phyloP scores from a whole-genome alignment of 2,113 vertebrate genomes.

The Laterallus jamaicensis region DNA sequence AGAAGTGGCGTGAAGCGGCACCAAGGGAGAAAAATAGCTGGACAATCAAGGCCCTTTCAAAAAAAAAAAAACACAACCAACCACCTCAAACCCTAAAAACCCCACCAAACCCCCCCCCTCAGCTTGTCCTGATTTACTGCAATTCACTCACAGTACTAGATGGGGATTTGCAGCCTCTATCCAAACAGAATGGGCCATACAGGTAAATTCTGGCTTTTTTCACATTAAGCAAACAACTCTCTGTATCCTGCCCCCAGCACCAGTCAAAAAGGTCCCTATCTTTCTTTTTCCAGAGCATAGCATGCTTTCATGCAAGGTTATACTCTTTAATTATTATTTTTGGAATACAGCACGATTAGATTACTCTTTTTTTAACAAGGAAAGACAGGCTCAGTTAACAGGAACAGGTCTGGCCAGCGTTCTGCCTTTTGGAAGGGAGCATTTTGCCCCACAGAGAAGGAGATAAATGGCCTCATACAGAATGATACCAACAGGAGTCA shows the following conservation, averaged over 20 bases:
- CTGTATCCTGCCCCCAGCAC: neutral
- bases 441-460: neutral
- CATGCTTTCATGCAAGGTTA: neutral
- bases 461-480: conserved; percentile 10
- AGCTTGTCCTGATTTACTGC: conserved; percentile 46
- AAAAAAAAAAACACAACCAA: neutral
- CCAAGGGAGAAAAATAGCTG: conserved; percentile 59
- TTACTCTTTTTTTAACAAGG: conserved; percentile 46
- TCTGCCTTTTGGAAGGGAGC: conserved; percentile 72
- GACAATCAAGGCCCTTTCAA: conserved; percentile 8
- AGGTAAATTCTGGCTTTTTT: conserved; percentile 66
- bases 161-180: conserved; percentile 23
- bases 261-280: conserved; percentile 61
- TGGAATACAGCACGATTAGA: conserved; percentile 7
- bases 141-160: neutral
- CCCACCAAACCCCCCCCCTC: neutral
- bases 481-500: neutral
- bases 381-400: conserved; percentile 32
- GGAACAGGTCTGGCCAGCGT: conserved; percentile 68
- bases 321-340: conserved; percentile 63
- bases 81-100: neutral
- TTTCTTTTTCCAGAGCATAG: conserved; percentile 40
- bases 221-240: conserved; percentile 52
- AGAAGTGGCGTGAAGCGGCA: conserved; percentile 62
- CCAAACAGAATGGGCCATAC: conserved; percentile 24